Conservation (phyloP, 2,113 vertebrate species). For the Sinocyclocheilus anshuiensis region DNA sequence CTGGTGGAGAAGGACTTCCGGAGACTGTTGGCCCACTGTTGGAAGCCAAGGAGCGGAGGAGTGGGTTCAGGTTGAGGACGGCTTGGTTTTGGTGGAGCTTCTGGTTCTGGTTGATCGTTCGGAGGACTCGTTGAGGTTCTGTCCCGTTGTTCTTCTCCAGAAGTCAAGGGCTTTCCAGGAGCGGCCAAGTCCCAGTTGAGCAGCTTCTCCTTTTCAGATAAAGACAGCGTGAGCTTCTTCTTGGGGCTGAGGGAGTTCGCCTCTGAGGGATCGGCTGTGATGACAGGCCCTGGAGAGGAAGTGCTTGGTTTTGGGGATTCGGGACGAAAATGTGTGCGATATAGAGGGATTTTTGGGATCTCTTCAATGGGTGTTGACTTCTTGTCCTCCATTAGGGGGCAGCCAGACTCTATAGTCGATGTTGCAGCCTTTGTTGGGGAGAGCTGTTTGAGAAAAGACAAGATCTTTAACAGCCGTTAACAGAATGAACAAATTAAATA, state of each 20-base stretch:
- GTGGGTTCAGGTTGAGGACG: slow-evolving; percentile 52
- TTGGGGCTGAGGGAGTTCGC: slow-evolving; percentile 46
- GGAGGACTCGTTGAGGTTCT: slow-evolving; percentile 48
- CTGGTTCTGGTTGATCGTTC: slow-evolving; percentile 37
- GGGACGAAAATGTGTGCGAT: slow-evolving; percentile 30
- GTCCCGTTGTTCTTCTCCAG: slow-evolving; percentile 40
- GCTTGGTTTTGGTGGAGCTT: slow-evolving; percentile 42
- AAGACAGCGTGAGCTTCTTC: slow-evolving; percentile 66
- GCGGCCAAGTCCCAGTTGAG: slow-evolving; percentile 67
- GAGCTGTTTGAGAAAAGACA: slow-evolving; percentile 1
- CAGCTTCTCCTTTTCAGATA: slow-evolving; percentile 68
- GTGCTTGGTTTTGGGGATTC: slow-evolving; percentile 9
- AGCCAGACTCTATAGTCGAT: slow-evolving; percentile 14
- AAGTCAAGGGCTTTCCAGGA: slow-evolving; percentile 47
- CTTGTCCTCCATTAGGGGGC: slow-evolving; percentile 29
- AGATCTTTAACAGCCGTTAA: neutral
- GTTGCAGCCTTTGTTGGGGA: slow-evolving; percentile 11
- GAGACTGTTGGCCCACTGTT: slow-evolving; percentile 67
- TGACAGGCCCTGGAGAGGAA: slow-evolving; percentile 29
- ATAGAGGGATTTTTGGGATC: slow-evolving; percentile 41
- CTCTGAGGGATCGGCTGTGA: neutral
- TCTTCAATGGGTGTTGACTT: slow-evolving; percentile 6
- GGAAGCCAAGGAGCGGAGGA: slow-evolving; percentile 64
- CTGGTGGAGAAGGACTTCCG: slow-evolving; percentile 68
- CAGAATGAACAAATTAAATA: neutral